Evolutionary conservation across 1,140 invertebrate genomes (phyloP), one percentile per base, ranked within the genome.

Genomic region (Micrasema minimum): DNA sequence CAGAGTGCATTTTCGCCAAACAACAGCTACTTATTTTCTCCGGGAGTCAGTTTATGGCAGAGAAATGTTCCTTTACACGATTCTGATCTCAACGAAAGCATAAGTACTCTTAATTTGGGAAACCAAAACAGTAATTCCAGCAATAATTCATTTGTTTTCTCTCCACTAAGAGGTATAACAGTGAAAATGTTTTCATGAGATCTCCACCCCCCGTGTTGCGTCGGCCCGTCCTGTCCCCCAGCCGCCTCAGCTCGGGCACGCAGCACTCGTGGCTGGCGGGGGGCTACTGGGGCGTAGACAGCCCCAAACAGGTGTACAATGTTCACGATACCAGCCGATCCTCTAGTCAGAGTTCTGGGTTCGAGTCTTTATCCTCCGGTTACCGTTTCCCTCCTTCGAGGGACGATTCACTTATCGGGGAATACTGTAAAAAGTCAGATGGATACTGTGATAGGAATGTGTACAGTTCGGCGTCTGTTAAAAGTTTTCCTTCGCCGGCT

Each of bases 331-430:
- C 80, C 0, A 84, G 83, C 71, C 79, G 83, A 1, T 85, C 83
- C 0, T 84, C 83, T 11, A 85, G 83, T 71, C 83, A 85, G 69
- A 85, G 83, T 72, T 85, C 83, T n/a, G 83, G 83, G 9, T 85
- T 85, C 66, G 83, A 85, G 71, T 85, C 83, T 26, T 81, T 84
- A 68, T 77, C 81, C 0, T 85, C 83, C 0, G 83, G 82, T 67
- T 80, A 82, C 55, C 77, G 81, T 11, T 82, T 82, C 69, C 83
- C 82, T 35, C 78, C 81, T 0, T 82, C 82, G 0, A 76, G 81
- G 18, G 82, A 83, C 55, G 81, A 84, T 23, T 83, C 83, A 0
- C 43, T 81, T 26, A 82, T 80, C 59, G 78, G 81, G 1, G 83
- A 85, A 45, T 76, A 78, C 23, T 75, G 71, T 26, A 69, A 66